These are phyloP conservation scores for Takifugu rubripes DNA, from an alignment of 2,797 vertebrate genomes.

Conservation along the genomic window DNA sequence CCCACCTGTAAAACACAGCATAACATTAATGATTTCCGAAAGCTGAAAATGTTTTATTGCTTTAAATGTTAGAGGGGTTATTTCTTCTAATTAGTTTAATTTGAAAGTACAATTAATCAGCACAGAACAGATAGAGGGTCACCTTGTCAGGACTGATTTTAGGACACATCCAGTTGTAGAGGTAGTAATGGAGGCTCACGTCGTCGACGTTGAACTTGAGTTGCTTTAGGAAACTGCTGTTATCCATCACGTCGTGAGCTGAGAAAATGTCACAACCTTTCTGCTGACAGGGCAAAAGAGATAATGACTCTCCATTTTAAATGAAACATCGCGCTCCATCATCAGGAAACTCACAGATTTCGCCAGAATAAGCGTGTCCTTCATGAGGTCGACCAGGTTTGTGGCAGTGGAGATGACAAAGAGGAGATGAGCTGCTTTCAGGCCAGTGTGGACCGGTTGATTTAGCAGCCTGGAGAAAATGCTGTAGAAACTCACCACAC, in stretches of 20 bases:
- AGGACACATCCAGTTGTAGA: conserved; percentile 98
- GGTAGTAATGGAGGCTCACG: conserved; percentile 87
- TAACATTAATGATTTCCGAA: conserved; percentile 1
- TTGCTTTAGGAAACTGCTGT: conserved; percentile 88
- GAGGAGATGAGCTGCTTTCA: conserved; percentile 88
- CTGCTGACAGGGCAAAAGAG: conserved; percentile 27
- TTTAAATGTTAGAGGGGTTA: not conserved
- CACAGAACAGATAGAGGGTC: not conserved
- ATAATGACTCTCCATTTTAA: too few relatives aligned
- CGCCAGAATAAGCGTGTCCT: conserved; percentile 85
- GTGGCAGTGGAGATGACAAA: conserved; percentile 81
- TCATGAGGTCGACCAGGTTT: conserved; percentile 83
- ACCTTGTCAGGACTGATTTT: conserved; percentile 89
- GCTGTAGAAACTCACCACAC: conserved; percentile 89
- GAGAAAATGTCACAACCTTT: conserved; percentile 82
- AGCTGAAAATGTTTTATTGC: not conserved
- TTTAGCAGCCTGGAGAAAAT: conserved; percentile 87
- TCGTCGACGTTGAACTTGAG: conserved; percentile 87
- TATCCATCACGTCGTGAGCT: conserved; percentile 91
- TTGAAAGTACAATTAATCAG: not conserved
- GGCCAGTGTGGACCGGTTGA: conserved; percentile 82
- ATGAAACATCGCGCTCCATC: not conserved
- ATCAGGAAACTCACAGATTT: conserved; percentile 81
- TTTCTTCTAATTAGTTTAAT: too few relatives aligned
- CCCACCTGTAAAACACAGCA: conserved; percentile 54